Base-by-base conservation (phyloP, 2,113 vertebrate species). In the Aplodontia rufa region DNA sequence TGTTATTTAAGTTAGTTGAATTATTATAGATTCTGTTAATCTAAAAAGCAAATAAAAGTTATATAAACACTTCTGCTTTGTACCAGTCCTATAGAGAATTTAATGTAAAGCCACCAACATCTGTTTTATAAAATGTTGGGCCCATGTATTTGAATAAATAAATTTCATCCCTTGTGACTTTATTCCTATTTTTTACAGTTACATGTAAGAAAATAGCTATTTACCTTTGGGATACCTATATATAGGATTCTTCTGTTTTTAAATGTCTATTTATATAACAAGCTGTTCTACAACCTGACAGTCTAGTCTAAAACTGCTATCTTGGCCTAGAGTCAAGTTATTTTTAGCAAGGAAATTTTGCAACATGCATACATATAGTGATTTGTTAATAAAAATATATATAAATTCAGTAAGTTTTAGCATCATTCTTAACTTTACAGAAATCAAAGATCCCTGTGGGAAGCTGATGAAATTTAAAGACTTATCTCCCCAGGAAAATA, bases 301-400 rank as follows among this genome's bases (percentile, higher is more conserved):
- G 35, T 62, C 76, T 91, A n/a, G 68, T 90, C 58, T 94, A 74
- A 92, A 88, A 69, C 83, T 76, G 45, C 19, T 81, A 49, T 81
- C 42, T 37, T 95, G 89, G 55, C 35, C 2, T 93, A 13, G 42
- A 45, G 75, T 93, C 69, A 84, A 92, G 4, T 72, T 49, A 92
- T 83, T 92, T 90, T 96, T 86, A 92, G 42, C 76, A 90, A 87
- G 37, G 92, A 58, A 87, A 79, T 96, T 95, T 92, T 94, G 16
- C 82, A 85, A 64, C 66, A 66, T 28, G 30, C 28, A 69, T 4
- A 74, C 3, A 78, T 13, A 32, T 30, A 35, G 35, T 71, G 75
- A 80, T 75, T 66, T 60, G 62, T 80, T 93, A 78, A 78, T 94
- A n/a, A 37, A 89, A 53, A 79, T 35, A 87, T 66, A 35, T 89